A percentile compares a stretch with the other conserved stretches of the same genome.
phyloP scores from a whole-genome alignment of 2,113 vertebrate species.

The Campylorhamphus procurvoides region DNA sequence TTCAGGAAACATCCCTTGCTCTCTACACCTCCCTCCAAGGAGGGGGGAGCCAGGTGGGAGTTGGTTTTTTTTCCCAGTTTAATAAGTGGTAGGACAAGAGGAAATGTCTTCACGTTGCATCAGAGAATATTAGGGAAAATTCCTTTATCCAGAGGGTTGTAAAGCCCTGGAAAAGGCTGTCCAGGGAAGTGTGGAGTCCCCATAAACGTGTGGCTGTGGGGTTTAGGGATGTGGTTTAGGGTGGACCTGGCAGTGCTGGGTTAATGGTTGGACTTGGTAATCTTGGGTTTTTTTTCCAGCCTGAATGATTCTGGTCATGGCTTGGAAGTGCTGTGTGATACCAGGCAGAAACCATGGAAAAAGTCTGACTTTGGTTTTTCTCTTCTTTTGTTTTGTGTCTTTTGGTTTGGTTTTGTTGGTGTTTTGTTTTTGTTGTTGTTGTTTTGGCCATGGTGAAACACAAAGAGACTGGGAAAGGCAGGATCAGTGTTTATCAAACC shows the following conservation, averaged over 20 bases:
- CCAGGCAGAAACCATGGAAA: background rate
- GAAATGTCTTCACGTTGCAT: background rate
- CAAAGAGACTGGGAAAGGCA: background rate
- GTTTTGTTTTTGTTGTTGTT: background rate
- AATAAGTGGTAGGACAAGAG: background rate
- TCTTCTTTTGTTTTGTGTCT: background rate
- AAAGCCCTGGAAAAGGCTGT: background rate
- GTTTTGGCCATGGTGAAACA: background rate
- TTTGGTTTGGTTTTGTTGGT: background rate
- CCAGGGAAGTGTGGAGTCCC: background rate
- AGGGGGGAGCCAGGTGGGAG: accelerated
- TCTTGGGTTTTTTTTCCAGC: background rate
- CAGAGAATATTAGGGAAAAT: background rate
- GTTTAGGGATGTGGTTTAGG: background rate
- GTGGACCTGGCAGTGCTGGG: background rate
- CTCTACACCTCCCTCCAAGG: background rate
- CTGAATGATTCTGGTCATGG: background rate
- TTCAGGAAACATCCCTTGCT: accelerated
- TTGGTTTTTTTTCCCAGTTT: accelerated
- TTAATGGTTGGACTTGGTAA: background rate
- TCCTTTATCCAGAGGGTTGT: background rate
- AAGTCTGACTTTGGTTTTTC: background rate
- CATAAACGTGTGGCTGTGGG: background rate
- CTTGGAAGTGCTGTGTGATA: background rate
- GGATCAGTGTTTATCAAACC: background rate